Evolutionary conservation across 1,140 invertebrate species (phyloP).

Genomic region (Mylabris phalerata): DNA sequence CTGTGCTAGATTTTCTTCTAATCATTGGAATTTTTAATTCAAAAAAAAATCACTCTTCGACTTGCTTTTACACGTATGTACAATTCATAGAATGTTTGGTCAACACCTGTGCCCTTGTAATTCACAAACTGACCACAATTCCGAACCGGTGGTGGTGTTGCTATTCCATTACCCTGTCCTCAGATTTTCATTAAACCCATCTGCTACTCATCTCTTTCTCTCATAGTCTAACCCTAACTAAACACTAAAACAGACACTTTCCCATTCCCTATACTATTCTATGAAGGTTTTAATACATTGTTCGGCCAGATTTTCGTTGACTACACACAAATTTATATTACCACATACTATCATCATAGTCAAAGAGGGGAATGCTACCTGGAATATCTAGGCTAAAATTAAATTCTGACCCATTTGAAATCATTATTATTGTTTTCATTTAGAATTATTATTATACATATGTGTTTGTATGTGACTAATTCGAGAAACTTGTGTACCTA

Average conservation of each 20-base stretch:
- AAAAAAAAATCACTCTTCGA: too few species aligned
- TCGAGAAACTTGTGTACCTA: constrained; percentile 5
- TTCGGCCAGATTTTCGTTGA: constrained; percentile 3
- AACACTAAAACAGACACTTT: neutral
- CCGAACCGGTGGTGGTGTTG: neutral
- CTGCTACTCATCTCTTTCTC: constrained; percentile 2
- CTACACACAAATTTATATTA: too few species aligned
- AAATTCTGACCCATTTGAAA: constrained; percentile 13
- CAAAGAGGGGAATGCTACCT: neutral
- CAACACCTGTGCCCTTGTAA: constrained; percentile 3
- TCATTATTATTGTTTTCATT: constrained; percentile 14
- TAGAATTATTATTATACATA: neutral
- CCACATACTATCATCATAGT: too few species aligned
- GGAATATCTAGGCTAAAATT: constrained; percentile 11
- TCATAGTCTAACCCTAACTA: too few species aligned
- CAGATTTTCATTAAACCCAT: constrained; percentile 13
- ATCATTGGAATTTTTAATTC: too few species aligned
- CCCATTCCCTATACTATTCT: neutral
- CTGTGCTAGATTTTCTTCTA: too few species aligned
- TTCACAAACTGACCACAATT: constrained; percentile 7
- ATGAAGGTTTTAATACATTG: constrained; percentile 9
- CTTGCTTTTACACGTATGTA: too few species aligned
- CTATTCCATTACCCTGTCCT: constrained; percentile 8
- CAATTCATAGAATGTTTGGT: neutral
- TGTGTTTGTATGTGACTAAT: constrained; percentile 1